Evolutionary conservation across 1,140 invertebrate genomes (phyloP).

Genomic region (Scaptodrosophila lebanonensis): DNA sequence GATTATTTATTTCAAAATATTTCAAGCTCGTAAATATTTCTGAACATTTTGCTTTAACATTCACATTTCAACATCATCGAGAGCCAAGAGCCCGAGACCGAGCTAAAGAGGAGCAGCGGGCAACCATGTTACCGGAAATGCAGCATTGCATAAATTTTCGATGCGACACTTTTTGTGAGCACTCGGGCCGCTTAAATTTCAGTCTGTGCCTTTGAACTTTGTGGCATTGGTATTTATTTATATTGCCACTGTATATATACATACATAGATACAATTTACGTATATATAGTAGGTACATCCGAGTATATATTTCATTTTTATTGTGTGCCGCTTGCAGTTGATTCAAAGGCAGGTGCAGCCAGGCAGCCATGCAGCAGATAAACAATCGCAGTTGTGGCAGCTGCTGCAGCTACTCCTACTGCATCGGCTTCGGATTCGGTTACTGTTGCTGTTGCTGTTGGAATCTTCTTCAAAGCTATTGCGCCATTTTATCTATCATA

Average conservation of each 20-base stretch:
- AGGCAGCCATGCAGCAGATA: constrained; percentile 15
- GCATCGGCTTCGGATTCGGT: too few relatives aligned
- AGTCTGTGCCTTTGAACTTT: too few relatives aligned
- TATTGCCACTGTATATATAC: constrained; percentile 23
- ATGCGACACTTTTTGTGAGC: background rate
- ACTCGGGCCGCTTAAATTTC: too few relatives aligned
- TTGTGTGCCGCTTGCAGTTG: background rate
- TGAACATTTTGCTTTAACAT: too few relatives aligned
- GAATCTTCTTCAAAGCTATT: constrained; percentile 26
- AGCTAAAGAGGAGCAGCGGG: background rate
- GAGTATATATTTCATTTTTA: background rate
- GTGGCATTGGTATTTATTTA: constrained; percentile 38
- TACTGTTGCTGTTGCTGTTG: too few relatives aligned
- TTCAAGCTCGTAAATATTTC: too few relatives aligned
- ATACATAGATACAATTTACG: constrained; percentile 30
- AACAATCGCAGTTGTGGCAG: constrained; percentile 31
- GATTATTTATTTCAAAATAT: too few relatives aligned
- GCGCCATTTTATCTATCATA: constrained; percentile 62
- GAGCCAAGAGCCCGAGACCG: background rate
- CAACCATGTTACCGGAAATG: constrained; percentile 14
- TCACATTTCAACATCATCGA: too few relatives aligned
- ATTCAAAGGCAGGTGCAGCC: background rate
- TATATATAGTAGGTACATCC: constrained; percentile 25
- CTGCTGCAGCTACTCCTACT: constrained; percentile 40
- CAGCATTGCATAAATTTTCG: constrained; percentile 38